Percentiles rank a stretch among this genome's conserved stretches.
Conservation (phyloP, 2,888 invertebrate genomes). For the Eurois occulta region DNA sequence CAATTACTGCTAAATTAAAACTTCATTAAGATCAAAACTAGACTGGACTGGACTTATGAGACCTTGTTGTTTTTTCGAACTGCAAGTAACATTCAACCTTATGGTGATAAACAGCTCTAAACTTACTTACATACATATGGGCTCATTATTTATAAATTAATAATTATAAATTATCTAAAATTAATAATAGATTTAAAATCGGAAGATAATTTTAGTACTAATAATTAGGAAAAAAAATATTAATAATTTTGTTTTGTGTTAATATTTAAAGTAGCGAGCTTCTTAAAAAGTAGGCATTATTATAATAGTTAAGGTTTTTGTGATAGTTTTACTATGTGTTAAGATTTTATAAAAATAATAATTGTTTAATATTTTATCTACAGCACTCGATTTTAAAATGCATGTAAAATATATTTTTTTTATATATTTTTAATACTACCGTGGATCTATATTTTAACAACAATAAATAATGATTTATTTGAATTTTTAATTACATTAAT, state of each 20-base stretch:
- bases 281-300: slow-evolving; percentile 12
- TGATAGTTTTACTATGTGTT: not conserved
- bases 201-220: no score
- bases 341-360: slow-evolving; percentile 11
- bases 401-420: not conserved
- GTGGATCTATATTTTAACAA: not conserved
- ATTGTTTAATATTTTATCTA: not conserved
- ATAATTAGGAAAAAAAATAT: not conserved
- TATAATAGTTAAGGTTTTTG: slow-evolving; percentile 7
- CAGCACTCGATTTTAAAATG: slow-evolving; percentile 21
- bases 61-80: no score
- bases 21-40: no score
- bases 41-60: no score
- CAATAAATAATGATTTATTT: not conserved
- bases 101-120: no score
- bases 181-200: no score
- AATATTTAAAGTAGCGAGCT: slow-evolving; percentile 12
- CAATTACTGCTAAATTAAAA: no score
- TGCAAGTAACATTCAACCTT: no score
- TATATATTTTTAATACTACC: not conserved
- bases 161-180: no score
- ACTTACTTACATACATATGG: no score
- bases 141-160: no score
- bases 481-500: not conserved
- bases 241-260: no score